Evolutionary conservation across 53 echinoderm and acorn worm genomes (phyloP).

Genomic region (Mesocentrotus franciscanus): DNA sequence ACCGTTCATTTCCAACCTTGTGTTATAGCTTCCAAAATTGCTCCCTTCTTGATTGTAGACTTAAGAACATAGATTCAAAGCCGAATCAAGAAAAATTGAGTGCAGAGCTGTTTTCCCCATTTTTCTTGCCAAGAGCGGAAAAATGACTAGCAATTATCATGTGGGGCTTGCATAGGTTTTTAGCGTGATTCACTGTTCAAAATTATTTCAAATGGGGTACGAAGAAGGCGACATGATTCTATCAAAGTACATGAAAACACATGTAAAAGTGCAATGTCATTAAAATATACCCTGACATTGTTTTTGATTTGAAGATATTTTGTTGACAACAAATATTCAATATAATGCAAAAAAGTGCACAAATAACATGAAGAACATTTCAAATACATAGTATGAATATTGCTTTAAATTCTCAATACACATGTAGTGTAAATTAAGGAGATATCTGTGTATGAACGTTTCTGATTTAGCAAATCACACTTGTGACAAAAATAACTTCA

Average conservation of each 20-base stretch:
- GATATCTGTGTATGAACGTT: too few species aligned
- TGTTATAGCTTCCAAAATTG: too few species aligned
- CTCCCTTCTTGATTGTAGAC: too few species aligned
- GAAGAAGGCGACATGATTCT: neutral
- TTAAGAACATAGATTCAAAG: neutral
- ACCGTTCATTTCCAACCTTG: too few species aligned
- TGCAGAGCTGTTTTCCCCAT: neutral
- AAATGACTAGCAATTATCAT: neutral
- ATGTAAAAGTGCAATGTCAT: slow-evolving; percentile 9
- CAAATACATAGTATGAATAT: too few species aligned
- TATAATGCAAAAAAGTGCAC: too few species aligned
- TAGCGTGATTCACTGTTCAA: neutral
- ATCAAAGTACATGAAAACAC: neutral
- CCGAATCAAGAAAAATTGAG: neutral
- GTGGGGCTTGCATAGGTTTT: neutral
- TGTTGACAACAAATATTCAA: neutral
- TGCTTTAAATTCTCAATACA: too few species aligned
- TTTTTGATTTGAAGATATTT: neutral
- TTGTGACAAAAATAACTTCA: too few species aligned
- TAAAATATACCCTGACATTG: neutral
- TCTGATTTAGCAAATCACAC: too few species aligned
- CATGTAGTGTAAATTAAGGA: too few species aligned
- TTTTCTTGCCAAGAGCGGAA: neutral
- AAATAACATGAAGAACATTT: too few species aligned
- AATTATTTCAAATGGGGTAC: slow-evolving; percentile 31